phyloP scores from a whole-genome alignment of 2,797 vertebrate species.

The Coregonus ussuriensis region DNA sequence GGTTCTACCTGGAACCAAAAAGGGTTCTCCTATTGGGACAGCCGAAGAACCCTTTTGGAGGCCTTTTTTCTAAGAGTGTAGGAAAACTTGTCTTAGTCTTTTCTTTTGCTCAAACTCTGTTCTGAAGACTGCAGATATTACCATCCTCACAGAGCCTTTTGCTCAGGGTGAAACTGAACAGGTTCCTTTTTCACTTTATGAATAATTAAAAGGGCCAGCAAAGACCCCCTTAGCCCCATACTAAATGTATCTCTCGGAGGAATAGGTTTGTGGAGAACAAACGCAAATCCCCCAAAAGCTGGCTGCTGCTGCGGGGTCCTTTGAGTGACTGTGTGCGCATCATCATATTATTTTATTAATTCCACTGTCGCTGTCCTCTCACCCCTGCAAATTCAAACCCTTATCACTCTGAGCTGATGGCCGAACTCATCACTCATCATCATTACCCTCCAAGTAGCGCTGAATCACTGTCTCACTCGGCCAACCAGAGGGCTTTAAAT shows the following conservation, averaged over 20 bases:
- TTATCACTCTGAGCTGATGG: neutral
- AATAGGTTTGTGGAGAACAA: constrained; percentile 54
- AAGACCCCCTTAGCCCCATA: constrained; percentile 62
- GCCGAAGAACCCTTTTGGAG: too few species aligned
- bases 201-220: constrained; percentile 69
- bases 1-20: too few species aligned
- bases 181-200: constrained; percentile 71
- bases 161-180: constrained; percentile 62
- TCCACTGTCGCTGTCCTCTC: neutral
- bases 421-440: neutral
- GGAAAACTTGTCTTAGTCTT: neutral
- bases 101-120: neutral
- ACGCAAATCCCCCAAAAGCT: neutral
- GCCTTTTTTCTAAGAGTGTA: too few species aligned
- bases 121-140: neutral
- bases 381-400: neutral
- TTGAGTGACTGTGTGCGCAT: neutral
- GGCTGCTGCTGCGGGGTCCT: neutral
- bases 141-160: constrained; percentile 6
- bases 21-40: too few species aligned
- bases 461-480: neutral
- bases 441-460: neutral
- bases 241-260: constrained; percentile 42
- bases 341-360: neutral
- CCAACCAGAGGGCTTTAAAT: neutral